phyloP scores from a whole-genome alignment of 2,113 vertebrate genomes.

The Todiramphus chloris region DNA sequence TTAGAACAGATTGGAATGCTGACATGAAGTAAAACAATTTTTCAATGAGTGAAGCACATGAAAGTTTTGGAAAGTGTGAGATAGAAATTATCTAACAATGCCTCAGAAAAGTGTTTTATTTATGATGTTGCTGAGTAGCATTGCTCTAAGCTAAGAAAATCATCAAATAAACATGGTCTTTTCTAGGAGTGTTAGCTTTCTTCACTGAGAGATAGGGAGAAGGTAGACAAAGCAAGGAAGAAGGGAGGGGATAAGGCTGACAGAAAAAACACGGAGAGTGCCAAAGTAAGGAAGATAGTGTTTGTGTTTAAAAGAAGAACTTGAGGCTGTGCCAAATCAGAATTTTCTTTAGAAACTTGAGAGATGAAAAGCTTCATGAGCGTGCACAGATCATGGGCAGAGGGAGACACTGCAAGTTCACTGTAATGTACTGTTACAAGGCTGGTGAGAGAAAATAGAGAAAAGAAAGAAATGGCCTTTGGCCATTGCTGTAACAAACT shows the following conservation, averaged over 20 bases:
- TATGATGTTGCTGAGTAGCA: neutral
- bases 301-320: conserved; percentile 56
- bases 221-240: neutral
- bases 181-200: neutral
- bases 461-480: neutral
- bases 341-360: conserved; percentile 40
- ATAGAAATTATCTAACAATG: neutral
- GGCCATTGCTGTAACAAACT: neutral
- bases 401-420: neutral
- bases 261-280: conserved; percentile 47
- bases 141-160: neutral
- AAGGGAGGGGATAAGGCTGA: conserved; percentile 17
- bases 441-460: neutral
- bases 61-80: neutral
- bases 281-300: conserved; percentile 12
- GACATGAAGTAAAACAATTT: neutral
- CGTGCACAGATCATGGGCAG: neutral
- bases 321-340: conserved; percentile 34
- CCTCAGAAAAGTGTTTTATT: neutral
- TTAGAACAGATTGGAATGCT: neutral
- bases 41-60: neutral
- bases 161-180: neutral
- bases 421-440: neutral
- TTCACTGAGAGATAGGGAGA: neutral
- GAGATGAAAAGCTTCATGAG: neutral